A percentile compares a stretch with the other conserved stretches of the same genome.
These are phyloP conservation scores for Catocala fraxini DNA, from an alignment of 2,888 invertebrate genomes.

Conservation along the genomic window DNA sequence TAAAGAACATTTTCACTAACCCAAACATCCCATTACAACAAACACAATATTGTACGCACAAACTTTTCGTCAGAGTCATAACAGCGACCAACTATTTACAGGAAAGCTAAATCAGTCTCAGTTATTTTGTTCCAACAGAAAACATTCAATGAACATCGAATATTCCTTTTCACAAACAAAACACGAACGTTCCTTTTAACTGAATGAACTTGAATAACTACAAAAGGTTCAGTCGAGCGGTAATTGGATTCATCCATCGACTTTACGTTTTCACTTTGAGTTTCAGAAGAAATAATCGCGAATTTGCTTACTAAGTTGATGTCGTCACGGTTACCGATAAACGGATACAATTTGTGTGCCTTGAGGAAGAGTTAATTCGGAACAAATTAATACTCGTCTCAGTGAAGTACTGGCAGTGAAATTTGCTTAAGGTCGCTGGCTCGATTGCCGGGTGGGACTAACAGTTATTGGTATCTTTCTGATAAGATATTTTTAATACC, in stretches of 20 bases:
- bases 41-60: not conserved
- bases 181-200: conserved; percentile 42
- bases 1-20: too few species aligned
- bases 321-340: too few species aligned
- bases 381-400: too few species aligned
- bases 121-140: conserved; percentile 33
- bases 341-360: not conserved
- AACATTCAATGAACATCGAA: conserved; percentile 33
- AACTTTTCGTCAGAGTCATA: conserved; percentile 17
- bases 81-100: conserved; percentile 24
- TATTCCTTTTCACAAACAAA: conserved; percentile 40
- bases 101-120: conserved; percentile 23
- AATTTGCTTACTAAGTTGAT: conserved; percentile 9
- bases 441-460: too few species aligned
- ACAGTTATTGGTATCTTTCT: too few species aligned
- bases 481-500: too few species aligned
- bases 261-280: conserved; percentile 31
- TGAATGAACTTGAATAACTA: conserved; percentile 47
- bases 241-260: conserved; percentile 37
- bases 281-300: conserved; percentile 22
- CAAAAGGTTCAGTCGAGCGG: conserved; percentile 44
- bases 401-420: too few species aligned
- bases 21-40: too few species aligned
- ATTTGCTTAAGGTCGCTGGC: too few species aligned
- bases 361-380: too few species aligned